Percentiles rank a stretch among this genome's conserved stretches.
phyloP scores from a whole-genome alignment of 92 coral and sea anemone genomes.

The Micromussa lordhowensis region DNA sequence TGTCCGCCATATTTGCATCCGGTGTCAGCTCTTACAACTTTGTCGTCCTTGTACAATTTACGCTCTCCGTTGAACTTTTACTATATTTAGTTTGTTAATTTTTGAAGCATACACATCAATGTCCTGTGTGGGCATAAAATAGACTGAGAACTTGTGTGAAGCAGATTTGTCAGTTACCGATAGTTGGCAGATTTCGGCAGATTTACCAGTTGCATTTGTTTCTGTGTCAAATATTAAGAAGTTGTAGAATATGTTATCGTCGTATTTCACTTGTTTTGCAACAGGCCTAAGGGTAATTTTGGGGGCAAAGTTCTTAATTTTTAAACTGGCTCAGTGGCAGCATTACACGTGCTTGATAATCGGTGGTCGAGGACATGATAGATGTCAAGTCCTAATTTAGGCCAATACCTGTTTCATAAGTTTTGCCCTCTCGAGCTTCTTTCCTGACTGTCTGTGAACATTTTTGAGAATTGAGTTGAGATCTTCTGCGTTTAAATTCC shows the following conservation, averaged over 20 bases:
- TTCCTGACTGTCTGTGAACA: constrained; percentile 31
- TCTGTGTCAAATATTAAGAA: constrained; percentile 59
- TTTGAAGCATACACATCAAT: not conserved
- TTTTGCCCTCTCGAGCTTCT: constrained; percentile 26
- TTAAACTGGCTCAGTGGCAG: too few species aligned
- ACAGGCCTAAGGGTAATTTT: constrained; percentile 39
- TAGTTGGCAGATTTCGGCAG: constrained; percentile 57
- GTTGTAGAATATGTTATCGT: constrained; percentile 34
- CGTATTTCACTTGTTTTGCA: constrained; percentile 46
- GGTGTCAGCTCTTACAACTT: not conserved
- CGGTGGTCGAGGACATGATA: too few species aligned
- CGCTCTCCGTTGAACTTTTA: not conserved
- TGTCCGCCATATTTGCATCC: too few species aligned
- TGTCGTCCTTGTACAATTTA: constrained; percentile 7
- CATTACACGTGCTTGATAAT: too few species aligned
- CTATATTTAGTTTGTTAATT: constrained; percentile 37
- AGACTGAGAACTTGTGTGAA: constrained; percentile 29
- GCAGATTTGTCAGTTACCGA: constrained; percentile 49
- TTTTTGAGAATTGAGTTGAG: not conserved
- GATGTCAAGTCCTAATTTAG: not conserved
- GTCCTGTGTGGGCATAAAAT: not conserved
- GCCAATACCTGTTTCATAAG: constrained; percentile 27
- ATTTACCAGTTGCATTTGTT: constrained; percentile 52
- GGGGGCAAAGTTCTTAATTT: constrained; percentile 7
- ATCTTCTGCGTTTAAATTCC: constrained; percentile 22